These are phyloP conservation scores for Neocrepidodera transversa DNA, from an alignment of 2,888 invertebrate genomes.

Conservation along the genomic window DNA sequence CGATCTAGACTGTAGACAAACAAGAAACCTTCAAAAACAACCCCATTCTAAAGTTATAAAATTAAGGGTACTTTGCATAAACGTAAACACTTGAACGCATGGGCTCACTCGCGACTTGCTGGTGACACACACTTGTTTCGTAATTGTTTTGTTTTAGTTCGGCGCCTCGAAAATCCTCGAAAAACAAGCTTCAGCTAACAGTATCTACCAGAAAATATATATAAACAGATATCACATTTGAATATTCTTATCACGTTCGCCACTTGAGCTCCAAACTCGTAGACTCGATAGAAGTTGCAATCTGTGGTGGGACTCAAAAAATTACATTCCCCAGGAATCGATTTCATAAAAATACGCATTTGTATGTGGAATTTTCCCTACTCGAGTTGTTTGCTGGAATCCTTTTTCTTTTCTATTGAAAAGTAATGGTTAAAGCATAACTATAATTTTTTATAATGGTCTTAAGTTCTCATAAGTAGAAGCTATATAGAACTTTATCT, in stretches of 20 bases:
- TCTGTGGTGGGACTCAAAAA: slow-evolving; percentile 10
- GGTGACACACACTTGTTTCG: neutral
- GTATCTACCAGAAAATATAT: slow-evolving; percentile 6
- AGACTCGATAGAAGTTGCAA: slow-evolving; percentile 25
- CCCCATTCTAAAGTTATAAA: too few relatives aligned
- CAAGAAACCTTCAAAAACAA: too few relatives aligned
- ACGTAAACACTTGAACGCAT: neutral
- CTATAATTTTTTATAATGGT: too few relatives aligned
- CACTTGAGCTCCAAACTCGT: slow-evolving; percentile 18
- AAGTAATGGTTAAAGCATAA: too few relatives aligned
- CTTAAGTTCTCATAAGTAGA: too few relatives aligned
- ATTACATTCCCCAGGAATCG: neutral
- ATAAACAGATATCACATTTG: slow-evolving; percentile 14
- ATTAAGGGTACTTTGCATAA: neutral
- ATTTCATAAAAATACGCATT: slow-evolving; percentile 11
- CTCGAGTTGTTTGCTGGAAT: neutral
- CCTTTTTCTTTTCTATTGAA: neutral
- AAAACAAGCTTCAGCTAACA: neutral
- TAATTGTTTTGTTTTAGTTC: slow-evolving; percentile 11
- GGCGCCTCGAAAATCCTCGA: neutral
- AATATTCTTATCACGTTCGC: slow-evolving; percentile 26
- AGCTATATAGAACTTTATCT: too few relatives aligned
- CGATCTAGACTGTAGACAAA: too few relatives aligned
- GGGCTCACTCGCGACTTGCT: neutral
- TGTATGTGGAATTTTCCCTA: neutral